Base-by-base conservation (phyloP, 2,888 invertebrate species). In the Parelbella ahira region DNA sequence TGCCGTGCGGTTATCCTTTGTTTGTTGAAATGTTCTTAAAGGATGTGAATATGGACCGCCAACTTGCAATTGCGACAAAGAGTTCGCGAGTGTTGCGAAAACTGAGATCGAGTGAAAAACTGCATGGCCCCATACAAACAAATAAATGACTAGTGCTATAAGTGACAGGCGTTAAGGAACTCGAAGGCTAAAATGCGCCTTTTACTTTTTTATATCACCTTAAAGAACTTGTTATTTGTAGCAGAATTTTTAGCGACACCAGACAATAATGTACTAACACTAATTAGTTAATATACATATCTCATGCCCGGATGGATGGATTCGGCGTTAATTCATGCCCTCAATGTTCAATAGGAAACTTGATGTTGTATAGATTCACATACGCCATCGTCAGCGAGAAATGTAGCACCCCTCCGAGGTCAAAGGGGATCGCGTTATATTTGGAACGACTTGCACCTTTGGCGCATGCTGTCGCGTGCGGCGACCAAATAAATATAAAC, bases 151-250 rank as follows among this genome's bases (percentile, higher is more conserved):
- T 36, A 18, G 42, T 18, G 23, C 42, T 29, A 42, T 34, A 41
- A 34, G 42, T 28, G 42, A 42, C 34, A 34, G 34, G 42, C 28
- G 42, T 18, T 21, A 41, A 34, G 28, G 28, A 34, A 42, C 42
- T 54, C 53, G 52, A 43, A 43, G 43, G 43, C 24, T 36, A 13
- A 37, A 28, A 21, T 21, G 19, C 7, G 36, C 38, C 38, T 46
- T 34, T 38, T 46, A 41, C 41, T 41, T 47, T 45, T 43, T 45
- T 39, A 11, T 44, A 48, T 30, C 37, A 42, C 32, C 32, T 37
- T 20, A 29, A 30, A 6, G 10, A 33, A 33, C 23, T 38, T 9
- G 38, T 38, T 29, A 29, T 38, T 28, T 38, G 38, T 8, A 29
- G 12, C 38, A 29, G 29, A 29, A 38, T 23, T 21, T 38, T 38